Percentiles rank a stretch among this genome's conserved stretches.
These are phyloP conservation scores for Hypolimnas misippus DNA, from an alignment of 2,888 invertebrate species.

Conservation along the genomic window DNA sequence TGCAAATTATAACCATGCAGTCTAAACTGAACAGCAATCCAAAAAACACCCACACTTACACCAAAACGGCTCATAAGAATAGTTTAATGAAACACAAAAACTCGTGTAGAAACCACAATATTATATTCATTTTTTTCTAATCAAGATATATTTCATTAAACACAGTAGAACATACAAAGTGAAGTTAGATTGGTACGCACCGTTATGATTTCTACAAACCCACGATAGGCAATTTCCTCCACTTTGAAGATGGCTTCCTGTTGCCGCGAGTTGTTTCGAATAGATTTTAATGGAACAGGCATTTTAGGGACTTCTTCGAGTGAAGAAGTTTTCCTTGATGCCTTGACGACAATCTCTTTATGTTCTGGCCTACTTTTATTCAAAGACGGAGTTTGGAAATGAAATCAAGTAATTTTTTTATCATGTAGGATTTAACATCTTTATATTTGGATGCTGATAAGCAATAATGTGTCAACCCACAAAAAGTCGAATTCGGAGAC, in stretches of 20 bases:
- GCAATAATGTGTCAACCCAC: too few species aligned
- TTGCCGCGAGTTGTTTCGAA: conserved; percentile 61
- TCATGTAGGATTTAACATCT: too few species aligned
- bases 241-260: conserved; percentile 73
- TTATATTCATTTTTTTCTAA: too few species aligned
- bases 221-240: conserved; percentile 81
- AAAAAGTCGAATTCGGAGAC: too few species aligned
- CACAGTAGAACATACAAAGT: conserved; percentile 59
- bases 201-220: conserved; percentile 66
- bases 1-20: too few species aligned
- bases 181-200: conserved; percentile 74
- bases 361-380: neutral
- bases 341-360: neutral
- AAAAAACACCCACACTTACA: neutral
- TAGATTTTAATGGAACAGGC: conserved; percentile 66
- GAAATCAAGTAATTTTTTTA: neutral
- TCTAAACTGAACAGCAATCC: neutral
- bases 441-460: too few species aligned
- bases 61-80: too few species aligned
- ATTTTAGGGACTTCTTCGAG: conserved; percentile 50
- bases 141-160: conserved; percentile 49
- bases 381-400: neutral
- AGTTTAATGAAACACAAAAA: neutral
- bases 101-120: neutral
- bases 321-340: conserved; percentile 28